Conservation (phyloP, 2,888 invertebrate genomes). For the Hydroisotoma schaefferi region DNA sequence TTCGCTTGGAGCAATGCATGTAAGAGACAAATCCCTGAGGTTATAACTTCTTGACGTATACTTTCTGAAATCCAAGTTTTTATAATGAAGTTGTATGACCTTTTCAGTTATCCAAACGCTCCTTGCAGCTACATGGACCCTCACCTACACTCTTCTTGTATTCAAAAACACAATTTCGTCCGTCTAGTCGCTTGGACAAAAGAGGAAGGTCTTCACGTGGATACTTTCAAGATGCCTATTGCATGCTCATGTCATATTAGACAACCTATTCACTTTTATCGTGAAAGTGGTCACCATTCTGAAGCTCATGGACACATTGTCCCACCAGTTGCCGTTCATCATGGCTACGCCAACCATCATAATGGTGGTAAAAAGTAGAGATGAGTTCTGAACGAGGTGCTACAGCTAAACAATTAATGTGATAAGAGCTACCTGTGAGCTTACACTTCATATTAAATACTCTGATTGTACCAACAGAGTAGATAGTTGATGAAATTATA, state of each 20-base stretch:
- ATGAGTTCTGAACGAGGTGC: too few relatives aligned
- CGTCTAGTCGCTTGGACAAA: constrained; percentile 51
- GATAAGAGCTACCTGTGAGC: too few relatives aligned
- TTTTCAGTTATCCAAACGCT: constrained; percentile 35
- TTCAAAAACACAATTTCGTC: constrained; percentile 52
- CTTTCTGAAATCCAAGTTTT: too few relatives aligned
- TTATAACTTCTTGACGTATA: neutral
- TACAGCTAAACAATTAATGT: too few relatives aligned
- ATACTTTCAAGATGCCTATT: constrained; percentile 50
- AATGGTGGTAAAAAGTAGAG: neutral
- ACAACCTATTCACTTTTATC: constrained; percentile 38
- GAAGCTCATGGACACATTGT: constrained; percentile 19
- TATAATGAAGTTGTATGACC: neutral
- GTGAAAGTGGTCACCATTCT: constrained; percentile 28
- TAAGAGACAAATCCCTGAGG: constrained; percentile 39
- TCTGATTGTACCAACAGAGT: too few relatives aligned
- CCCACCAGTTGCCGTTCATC: neutral
- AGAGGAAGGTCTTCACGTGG: constrained; percentile 50
- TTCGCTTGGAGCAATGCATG: constrained; percentile 53
- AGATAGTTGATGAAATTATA: too few relatives aligned
- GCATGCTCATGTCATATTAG: constrained; percentile 44
- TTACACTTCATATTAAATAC: too few relatives aligned
- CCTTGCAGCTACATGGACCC: constrained; percentile 52
- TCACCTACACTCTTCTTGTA: constrained; percentile 51
- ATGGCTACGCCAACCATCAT: constrained; percentile 12